Conservation (phyloP, 2,113 vertebrate genomes). For the Arizona elegans region DNA sequence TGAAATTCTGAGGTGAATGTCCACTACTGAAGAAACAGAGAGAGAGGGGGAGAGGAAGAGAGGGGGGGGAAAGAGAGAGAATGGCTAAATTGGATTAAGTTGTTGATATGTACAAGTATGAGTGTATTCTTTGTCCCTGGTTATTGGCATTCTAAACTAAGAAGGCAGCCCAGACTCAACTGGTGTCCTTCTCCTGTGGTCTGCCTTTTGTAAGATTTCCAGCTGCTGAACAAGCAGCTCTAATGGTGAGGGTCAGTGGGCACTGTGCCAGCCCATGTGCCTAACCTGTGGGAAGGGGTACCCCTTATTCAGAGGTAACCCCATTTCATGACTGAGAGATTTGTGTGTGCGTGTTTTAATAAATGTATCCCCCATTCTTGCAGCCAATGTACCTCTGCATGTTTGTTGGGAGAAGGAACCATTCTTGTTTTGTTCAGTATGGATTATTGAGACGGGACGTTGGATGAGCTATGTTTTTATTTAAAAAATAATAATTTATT, state of each 20-base stretch:
- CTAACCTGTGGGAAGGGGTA: slow-evolving; percentile 34
- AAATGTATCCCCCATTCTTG: slow-evolving; percentile 30
- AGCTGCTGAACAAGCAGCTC: neutral
- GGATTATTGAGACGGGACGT: neutral
- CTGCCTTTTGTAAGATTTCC: slow-evolving; percentile 10
- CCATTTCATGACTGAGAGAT: slow-evolving; percentile 29
- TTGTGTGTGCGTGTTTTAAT: neutral
- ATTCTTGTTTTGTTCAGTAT: slow-evolving; percentile 19
- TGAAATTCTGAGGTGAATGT: no score
- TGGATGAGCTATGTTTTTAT: slow-evolving; percentile 63
- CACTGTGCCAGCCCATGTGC: slow-evolving; percentile 18
- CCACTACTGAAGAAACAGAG: neutral
- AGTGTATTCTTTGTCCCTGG: no score
- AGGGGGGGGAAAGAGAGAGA: neutral
- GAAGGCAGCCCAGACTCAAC: neutral
- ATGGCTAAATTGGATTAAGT: neutral
- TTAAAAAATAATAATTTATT: slow-evolving; percentile 67
- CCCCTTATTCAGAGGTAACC: slow-evolving; percentile 38
- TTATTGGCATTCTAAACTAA: neutral
- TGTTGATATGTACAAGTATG: neutral
- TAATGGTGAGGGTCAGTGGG: neutral
- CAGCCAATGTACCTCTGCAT: slow-evolving; percentile 61
- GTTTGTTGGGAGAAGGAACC: slow-evolving; percentile 46
- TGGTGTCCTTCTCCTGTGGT: neutral
- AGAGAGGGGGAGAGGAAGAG: no score